These are phyloP conservation scores for Hapalemur alaotrensis DNA, from an alignment of 2,797 vertebrate species.

Conservation along the genomic window DNA sequence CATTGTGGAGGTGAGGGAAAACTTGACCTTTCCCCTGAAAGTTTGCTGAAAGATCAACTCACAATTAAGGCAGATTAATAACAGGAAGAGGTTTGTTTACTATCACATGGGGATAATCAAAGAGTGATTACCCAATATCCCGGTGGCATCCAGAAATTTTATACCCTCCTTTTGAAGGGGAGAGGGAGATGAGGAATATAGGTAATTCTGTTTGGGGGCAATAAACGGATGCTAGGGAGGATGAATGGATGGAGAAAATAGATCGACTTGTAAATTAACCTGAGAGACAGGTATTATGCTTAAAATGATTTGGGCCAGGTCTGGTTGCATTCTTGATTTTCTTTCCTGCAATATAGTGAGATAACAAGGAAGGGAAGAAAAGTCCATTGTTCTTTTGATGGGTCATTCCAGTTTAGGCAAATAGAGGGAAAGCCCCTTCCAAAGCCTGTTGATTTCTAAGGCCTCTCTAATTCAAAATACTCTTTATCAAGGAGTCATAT, in stretches of 20 bases:
- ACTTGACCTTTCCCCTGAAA: neutral
- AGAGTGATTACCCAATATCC: neutral
- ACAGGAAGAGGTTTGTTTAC: neutral
- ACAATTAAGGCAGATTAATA: neutral
- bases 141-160: neutral
- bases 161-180: neutral
- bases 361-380: neutral
- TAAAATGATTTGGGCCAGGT: neutral
- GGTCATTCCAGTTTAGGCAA: neutral
- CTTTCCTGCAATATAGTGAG: neutral
- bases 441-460: neutral
- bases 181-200: neutral
- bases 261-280: neutral
- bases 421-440: neutral
- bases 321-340: neutral
- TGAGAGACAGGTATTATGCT: neutral
- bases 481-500: neutral
- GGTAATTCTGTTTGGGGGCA: neutral
- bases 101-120: neutral
- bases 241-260: neutral
- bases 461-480: neutral
- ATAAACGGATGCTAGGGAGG: neutral
- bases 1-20: neutral
- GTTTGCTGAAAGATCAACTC: neutral
- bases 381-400: neutral